Conservation (phyloP, 2,797 vertebrate genomes). For the Hypotaenidia philippensis region DNA sequence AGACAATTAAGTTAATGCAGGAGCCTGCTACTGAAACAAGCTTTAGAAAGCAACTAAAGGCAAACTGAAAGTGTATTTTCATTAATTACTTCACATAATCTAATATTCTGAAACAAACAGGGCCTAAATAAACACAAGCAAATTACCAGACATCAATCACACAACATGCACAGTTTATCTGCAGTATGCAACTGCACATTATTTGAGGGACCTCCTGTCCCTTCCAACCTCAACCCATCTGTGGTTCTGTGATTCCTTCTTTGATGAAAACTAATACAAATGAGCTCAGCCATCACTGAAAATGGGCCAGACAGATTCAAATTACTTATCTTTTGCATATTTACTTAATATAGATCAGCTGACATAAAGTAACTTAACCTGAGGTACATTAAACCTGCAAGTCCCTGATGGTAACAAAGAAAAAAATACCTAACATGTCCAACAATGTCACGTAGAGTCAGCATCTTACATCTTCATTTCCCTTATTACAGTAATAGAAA, state of each 20-base stretch:
- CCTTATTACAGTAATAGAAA: not conserved
- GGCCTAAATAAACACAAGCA: not conserved
- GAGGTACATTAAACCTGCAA: not conserved
- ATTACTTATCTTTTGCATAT: not conserved
- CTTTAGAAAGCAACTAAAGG: not conserved
- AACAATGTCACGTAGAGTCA: not conserved
- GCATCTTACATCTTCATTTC: not conserved
- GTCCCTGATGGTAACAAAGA: not conserved
- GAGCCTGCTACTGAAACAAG: not conserved
- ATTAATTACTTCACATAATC: not conserved
- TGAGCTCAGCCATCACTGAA: not conserved
- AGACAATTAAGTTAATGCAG: not conserved
- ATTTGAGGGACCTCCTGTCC: not conserved
- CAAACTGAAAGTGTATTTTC: not conserved
- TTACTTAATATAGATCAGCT: not conserved
- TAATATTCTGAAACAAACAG: not conserved
- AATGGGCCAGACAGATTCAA: not conserved
- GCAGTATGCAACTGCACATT: not conserved
- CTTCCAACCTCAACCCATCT: not conserved
- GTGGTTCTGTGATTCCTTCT: not conserved
- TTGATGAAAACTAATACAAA: not conserved
- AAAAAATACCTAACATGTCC: not conserved
- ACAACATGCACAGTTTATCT: rapidly evolving
- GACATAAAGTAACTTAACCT: not conserved
- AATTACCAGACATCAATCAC: not conserved